Percentiles rank a stretch among this genome's conserved stretches.
phyloP scores from a whole-genome alignment of 2,113 vertebrate genomes.

The Equus przewalskii region DNA sequence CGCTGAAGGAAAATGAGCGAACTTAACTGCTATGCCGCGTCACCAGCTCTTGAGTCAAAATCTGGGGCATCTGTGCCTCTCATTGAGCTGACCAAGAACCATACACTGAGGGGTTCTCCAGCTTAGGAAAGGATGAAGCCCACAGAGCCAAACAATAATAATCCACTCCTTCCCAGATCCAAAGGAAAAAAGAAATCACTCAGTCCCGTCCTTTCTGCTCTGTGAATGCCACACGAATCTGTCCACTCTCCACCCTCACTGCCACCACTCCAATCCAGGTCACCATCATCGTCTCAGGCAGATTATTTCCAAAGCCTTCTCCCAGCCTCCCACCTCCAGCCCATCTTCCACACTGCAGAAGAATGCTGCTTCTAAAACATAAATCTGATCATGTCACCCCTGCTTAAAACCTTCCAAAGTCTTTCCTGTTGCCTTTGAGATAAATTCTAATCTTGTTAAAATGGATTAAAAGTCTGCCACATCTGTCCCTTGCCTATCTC shows the following conservation, averaged over 20 bases:
- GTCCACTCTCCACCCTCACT: neutral
- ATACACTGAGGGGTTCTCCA: neutral
- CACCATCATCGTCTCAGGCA: neutral
- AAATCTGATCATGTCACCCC: neutral
- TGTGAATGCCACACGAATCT: neutral
- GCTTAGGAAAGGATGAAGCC: neutral
- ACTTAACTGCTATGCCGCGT: neutral
- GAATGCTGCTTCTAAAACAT: neutral
- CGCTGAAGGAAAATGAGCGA: too few relatives aligned
- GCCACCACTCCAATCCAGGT: neutral
- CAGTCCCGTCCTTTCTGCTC: neutral
- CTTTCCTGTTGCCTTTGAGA: constrained; percentile 51
- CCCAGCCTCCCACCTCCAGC: neutral
- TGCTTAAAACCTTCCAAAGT: constrained; percentile 25
- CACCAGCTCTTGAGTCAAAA: neutral
- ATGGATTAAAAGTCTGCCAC: constrained; percentile 40
- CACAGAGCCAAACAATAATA: neutral
- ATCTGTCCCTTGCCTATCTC: neutral
- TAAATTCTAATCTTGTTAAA: constrained; percentile 60
- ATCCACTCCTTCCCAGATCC: neutral
- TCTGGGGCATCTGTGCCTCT: neutral
- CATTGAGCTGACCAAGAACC: neutral
- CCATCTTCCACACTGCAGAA: neutral
- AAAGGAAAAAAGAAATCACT: neutral
- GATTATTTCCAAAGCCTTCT: neutral